phyloP scores from a whole-genome alignment of 2,797 vertebrate genomes.

The Poeciliopsis paucimaculata region DNA sequence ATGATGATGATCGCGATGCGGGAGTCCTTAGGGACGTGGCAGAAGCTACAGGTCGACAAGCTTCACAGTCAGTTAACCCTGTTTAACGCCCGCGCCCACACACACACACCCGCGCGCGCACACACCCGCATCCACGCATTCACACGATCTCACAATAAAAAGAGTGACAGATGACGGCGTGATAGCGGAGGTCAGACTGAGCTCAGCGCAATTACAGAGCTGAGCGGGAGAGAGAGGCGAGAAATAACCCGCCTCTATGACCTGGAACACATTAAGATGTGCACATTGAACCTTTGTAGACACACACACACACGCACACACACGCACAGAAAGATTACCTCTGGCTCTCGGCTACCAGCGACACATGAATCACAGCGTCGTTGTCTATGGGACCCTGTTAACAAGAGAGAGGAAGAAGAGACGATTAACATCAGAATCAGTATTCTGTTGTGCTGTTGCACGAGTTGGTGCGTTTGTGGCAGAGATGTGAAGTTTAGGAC shows the following conservation, averaged over 20 bases:
- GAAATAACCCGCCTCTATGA: slow-evolving; percentile 29
- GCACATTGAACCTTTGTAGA: slow-evolving; percentile 12
- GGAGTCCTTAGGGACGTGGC: slow-evolving; percentile 55
- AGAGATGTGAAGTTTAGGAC: neutral
- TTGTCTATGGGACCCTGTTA: slow-evolving; percentile 94
- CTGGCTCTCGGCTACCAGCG: slow-evolving; percentile 95
- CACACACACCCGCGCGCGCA: neutral
- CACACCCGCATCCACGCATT: neutral
- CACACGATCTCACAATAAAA: slow-evolving; percentile 6
- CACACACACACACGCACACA: neutral
- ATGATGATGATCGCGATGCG: slow-evolving; percentile 12
- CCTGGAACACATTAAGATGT: slow-evolving; percentile 19
- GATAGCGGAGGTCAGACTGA: slow-evolving; percentile 47
- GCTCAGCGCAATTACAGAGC: slow-evolving; percentile 33
- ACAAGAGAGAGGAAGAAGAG: slow-evolving; percentile 32
- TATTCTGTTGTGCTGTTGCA: neutral
- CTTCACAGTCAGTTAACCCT: slow-evolving; percentile 40
- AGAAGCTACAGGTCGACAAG: slow-evolving; percentile 53
- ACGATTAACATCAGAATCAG: slow-evolving; percentile 8
- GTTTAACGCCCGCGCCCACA: slow-evolving; percentile 32
- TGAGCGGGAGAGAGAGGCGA: neutral
- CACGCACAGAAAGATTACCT: slow-evolving; percentile 79
- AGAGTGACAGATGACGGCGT: slow-evolving; percentile 35
- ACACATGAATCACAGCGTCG: slow-evolving; percentile 92
- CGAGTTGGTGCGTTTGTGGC: neutral